Percentiles rank a stretch among this genome's conserved stretches.
Evolutionary conservation across 2,113 vertebrate genomes (phyloP).

Genomic region (Zeus faber): DNA sequence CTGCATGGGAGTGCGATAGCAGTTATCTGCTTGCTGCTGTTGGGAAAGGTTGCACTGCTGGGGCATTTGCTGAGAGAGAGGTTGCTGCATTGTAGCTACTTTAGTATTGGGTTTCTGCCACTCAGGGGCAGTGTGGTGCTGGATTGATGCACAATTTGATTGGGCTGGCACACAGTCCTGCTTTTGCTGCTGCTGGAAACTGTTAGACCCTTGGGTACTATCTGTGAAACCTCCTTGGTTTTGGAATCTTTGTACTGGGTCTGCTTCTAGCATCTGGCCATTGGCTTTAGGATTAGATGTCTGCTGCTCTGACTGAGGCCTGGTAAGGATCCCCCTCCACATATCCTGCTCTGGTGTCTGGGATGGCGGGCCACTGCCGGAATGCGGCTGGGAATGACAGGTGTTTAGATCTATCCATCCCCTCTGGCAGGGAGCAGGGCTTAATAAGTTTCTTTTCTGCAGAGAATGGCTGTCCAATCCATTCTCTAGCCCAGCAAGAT

Average conservation of each 20-base stretch:
- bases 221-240: conserved; percentile 65
- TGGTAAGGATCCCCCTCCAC: conserved; percentile 68
- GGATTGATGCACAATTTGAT: conserved; percentile 60
- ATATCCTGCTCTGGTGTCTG: conserved; percentile 60
- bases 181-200: conserved; percentile 64
- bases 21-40: conserved; percentile 58
- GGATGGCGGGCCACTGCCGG: conserved; percentile 46
- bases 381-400: conserved; percentile 57
- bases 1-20: conserved; percentile 64
- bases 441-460: conserved; percentile 36
- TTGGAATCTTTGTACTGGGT: conserved; percentile 60
- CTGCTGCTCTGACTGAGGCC: conserved; percentile 62
- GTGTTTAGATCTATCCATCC: conserved; percentile 82
- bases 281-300: conserved; percentile 60
- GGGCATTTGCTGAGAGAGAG: conserved; percentile 38
- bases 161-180: conserved; percentile 44
- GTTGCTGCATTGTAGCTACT: conserved; percentile 53
- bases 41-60: conserved; percentile 67
- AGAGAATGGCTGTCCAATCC: conserved; percentile 58
- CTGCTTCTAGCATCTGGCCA: conserved; percentile 73
- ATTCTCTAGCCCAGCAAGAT: conserved; percentile 54
- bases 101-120: conserved; percentile 71
- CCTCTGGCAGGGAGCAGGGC: conserved; percentile 59
- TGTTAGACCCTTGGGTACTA: conserved; percentile 43
- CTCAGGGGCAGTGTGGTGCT: conserved; percentile 69